Evolutionary conservation across 2,888 invertebrate genomes (phyloP), one percentile per base, ranked within the genome.

Genomic region (Lepas anatifera): DNA sequence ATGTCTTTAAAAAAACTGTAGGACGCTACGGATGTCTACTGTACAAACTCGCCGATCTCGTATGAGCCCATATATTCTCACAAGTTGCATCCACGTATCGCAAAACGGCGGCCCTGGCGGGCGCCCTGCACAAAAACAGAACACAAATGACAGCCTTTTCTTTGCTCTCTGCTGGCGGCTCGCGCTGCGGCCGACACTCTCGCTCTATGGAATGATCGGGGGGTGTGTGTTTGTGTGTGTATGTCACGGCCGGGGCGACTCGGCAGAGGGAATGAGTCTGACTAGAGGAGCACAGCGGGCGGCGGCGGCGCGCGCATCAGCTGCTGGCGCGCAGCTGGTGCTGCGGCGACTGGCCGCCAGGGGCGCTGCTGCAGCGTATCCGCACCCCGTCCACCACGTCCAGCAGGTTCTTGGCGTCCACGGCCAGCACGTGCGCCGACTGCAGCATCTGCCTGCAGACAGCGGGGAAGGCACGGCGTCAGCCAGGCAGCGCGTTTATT

Each of bases 371-470:
- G 67, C 88, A 87, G 79, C 90, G 88, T 2, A 93, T 91, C 70
- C 64, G 64, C 22, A 73, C 73, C 41, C 67, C 71, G 81, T 97
- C 96, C 8, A 97, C 92, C 0, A 95, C 93, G 80, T 98, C 97
- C 22, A 97, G 83, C 1, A 97, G 85, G 82, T 96, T 95, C 82
- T 97, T 97, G 0, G 95, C 95, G 82, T 98, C 95, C 90, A 97
- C 93, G 6, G 97, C 97, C 43, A 98, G 82, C 11, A 95, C 89
- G 80, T 97, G 96, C 11, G 95, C 95, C 0, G 96, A 92, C 74
- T 93, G 90, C 70, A 97, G 84, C 95, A 97, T 96, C 78, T 89
- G 90, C 80, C 93, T 92, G 95, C 83, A 39, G 94, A 87, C 75
- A 90, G 86, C 2, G 96, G 95, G 41, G 96, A 95, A 75, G 86